Base-by-base conservation (phyloP, 2,797 vertebrate species). In the Cichlasoma orientale region DNA sequence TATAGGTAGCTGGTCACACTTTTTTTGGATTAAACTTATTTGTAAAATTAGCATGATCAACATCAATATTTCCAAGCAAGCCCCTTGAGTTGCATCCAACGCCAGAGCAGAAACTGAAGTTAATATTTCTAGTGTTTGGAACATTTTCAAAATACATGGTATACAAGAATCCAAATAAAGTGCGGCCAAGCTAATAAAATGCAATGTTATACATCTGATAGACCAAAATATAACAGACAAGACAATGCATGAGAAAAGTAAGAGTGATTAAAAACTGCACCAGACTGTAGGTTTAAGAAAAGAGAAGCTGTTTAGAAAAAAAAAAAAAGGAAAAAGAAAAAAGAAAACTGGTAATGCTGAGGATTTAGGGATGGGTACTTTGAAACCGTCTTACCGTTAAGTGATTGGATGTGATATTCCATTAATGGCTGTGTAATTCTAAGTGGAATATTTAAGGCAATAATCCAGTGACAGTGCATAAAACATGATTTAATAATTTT, bases 311-410 rank as follows among this genome's bases (percentile, higher is more conserved):
- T 77, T 27, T 11, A 19, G 10, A 38, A 38, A 38, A 74, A 77
- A 36, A 74, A 82, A 86, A 59, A 59, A 36, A 53, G 73, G 76
- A 36, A 74, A 80, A 69, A 72, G 76, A 23, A 71, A 79, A 84
- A 61, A 25, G 9, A 63, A 4, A 63, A 11, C 75, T 38, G 56
- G 56, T 8, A 80, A 78, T 11, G 56, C 56, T 74, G 58, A 86
- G 21, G 21, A 61, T 69, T 79, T 88, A 75, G 75, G 52, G 72
- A 81, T 31, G 27, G 11, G 5, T 74, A 83, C 33, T 91, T 85
- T 52, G 10, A 56, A 80, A 82, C 88, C 80, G 52, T 90, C 91
- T 93, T 93, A 94, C 91, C 87, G 74, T 90, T 33, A 68, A 79
- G 27, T 56, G 55, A 89, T 85, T 74, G 41, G 74, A 76, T 68